These are phyloP conservation scores for Drosophila bifasciata DNA, from an alignment of 1,140 invertebrate genomes.

Conservation along the genomic window DNA sequence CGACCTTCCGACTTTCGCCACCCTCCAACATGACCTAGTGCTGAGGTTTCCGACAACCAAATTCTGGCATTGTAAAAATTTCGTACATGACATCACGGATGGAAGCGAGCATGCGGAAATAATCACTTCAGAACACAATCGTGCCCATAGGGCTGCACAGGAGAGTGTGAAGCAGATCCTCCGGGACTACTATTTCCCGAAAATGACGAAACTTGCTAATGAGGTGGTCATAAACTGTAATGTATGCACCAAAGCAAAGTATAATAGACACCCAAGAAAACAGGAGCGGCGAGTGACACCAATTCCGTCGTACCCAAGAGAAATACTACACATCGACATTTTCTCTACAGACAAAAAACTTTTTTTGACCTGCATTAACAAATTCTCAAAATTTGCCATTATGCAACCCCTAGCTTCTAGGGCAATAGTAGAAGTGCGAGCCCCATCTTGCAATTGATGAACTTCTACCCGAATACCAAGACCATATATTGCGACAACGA, in stretches of 20 bases:
- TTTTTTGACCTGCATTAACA: no score
- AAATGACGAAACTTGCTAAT: slow-evolving; percentile 17
- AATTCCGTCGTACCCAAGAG: slow-evolving; percentile 8
- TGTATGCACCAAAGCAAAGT: slow-evolving; percentile 24
- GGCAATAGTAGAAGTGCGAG: slow-evolving; percentile 12
- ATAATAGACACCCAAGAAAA: slow-evolving; percentile 20
- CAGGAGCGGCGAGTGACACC: slow-evolving; percentile 7
- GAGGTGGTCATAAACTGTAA: slow-evolving; percentile 22
- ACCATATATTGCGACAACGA: slow-evolving; percentile 25
- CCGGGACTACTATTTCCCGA: slow-evolving; percentile 26
- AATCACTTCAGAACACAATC: slow-evolving; percentile 15
- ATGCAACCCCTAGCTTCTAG: no score
- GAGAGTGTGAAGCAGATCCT: slow-evolving; percentile 14
- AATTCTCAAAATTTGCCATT: no score
- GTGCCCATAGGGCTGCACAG: slow-evolving; percentile 8
- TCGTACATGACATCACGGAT: no score
- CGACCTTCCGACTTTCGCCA: not conserved
- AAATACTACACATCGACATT: no score
- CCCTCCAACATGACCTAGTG: not conserved
- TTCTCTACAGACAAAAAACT: no score
- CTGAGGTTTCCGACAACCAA: not conserved
- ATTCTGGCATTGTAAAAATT: no score
- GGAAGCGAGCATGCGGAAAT: no score
- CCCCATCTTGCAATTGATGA: slow-evolving; percentile 13
- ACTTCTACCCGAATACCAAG: slow-evolving; percentile 12